Evolutionary conservation across 2,797 vertebrate genomes (phyloP).

Genomic region (Crenichthys baileyi): DNA sequence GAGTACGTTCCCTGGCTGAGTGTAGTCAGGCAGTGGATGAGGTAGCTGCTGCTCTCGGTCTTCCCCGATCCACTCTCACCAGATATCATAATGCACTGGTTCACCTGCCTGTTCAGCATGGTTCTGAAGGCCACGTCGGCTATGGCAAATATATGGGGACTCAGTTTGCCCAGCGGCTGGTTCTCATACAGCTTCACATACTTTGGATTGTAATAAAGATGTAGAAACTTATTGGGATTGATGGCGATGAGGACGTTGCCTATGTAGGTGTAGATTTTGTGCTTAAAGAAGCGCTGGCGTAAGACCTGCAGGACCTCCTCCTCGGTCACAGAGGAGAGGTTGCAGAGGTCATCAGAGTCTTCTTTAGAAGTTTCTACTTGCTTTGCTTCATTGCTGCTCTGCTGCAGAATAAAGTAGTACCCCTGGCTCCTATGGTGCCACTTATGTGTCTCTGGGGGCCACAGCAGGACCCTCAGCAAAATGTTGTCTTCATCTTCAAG

Average conservation of each 20-base stretch:
- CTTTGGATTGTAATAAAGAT: conserved; percentile 97
- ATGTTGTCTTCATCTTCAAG: conserved; percentile 83
- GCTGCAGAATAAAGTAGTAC: conserved; percentile 88
- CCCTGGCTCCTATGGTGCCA: conserved; percentile 84
- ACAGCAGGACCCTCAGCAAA: conserved; percentile 85
- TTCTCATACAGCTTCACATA: conserved; percentile 95
- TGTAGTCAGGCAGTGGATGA: conserved; percentile 94
- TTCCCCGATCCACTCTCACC: conserved; percentile 96
- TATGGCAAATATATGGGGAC: conserved; percentile 95
- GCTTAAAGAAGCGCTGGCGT: conserved; percentile 85
- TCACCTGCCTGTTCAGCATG: conserved; percentile 86
- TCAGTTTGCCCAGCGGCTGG: conserved; percentile 89
- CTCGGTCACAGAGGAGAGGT: conserved; percentile 86
- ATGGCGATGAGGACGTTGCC: conserved; percentile 92
- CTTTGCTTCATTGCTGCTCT: conserved; percentile 59
- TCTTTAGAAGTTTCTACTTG: conserved; percentile 68
- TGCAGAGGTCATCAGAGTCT: conserved; percentile 88
- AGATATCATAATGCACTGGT: conserved; percentile 94
- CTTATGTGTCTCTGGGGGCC: conserved; percentile 86
- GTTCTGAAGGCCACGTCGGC: conserved; percentile 89
- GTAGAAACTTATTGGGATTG: conserved; percentile 95
- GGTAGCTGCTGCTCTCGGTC: conserved; percentile 94
- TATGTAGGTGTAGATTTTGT: conserved; percentile 93
- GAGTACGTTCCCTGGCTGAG: conserved; percentile 93
- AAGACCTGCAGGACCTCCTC: conserved; percentile 83